phyloP scores from a whole-genome alignment of 1,140 invertebrate species.

The Trichoplusia ni region DNA sequence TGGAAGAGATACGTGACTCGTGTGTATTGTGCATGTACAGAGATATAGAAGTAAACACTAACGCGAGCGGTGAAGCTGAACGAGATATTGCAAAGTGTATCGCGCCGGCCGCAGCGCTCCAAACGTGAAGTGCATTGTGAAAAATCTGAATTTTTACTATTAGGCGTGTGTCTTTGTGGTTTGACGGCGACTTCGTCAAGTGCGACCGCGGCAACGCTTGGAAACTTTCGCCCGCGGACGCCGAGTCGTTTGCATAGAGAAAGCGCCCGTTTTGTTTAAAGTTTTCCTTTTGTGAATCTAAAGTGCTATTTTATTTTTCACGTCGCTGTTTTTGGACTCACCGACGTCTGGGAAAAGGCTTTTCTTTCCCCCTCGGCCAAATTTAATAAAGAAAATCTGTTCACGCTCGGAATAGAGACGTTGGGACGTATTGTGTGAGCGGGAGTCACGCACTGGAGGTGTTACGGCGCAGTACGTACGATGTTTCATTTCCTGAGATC shows the following conservation, averaged over 20 bases:
- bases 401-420: conserved; percentile 25
- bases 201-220: conserved; percentile 24
- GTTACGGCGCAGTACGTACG: conserved; percentile 45
- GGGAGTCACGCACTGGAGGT: conserved; percentile 54
- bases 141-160: conserved; percentile 14
- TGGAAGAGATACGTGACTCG: conserved; percentile 2
- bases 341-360: conserved; percentile 20
- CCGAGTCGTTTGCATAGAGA: conserved; percentile 72
- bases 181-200: conserved; percentile 12
- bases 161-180: neutral
- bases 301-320: conserved; percentile 58
- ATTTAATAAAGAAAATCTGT: conserved; percentile 54
- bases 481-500: conserved; percentile 67
- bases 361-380: conserved; percentile 25
- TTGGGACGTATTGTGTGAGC: conserved; percentile 32
- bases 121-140: conserved; percentile 25
- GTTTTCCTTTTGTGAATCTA: conserved; percentile 63
- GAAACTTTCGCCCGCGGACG: conserved; percentile 61
- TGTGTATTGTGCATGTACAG: conserved; percentile 1
- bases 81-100: conserved; percentile 14
- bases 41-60: conserved; percentile 12
- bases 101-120: neutral
- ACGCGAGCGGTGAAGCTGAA: neutral
- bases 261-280: conserved; percentile 64
- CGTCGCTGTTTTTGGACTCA: conserved; percentile 20